Conservation (phyloP, 2,113 vertebrate species). For the Clinocottus analis region DNA sequence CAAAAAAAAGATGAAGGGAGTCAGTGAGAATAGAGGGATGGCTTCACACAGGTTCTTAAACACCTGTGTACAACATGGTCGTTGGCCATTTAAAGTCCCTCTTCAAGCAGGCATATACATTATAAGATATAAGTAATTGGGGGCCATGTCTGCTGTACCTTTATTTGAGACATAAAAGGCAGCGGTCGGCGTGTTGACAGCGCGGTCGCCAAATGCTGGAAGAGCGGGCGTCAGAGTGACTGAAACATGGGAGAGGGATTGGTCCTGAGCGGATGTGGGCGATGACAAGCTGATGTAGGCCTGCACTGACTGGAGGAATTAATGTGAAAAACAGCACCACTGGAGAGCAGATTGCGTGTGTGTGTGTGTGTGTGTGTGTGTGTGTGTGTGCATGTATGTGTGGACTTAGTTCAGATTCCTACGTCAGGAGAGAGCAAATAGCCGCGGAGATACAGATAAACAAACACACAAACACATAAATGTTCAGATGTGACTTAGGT, state of each 20-base stretch:
- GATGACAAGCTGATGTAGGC: conserved; percentile 71
- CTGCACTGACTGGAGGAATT: conserved; percentile 54
- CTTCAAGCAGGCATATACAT: conserved; percentile 28
- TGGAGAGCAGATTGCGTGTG: conserved; percentile 1
- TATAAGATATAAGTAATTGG: conserved; percentile 39
- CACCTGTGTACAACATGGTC: conserved; percentile 8
- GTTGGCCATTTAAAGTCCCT: conserved; percentile 21
- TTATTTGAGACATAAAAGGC: conserved; percentile 60
- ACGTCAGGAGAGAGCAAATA: conserved; percentile 34
- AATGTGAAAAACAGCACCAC: conserved; percentile 70
- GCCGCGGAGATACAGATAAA: conserved; percentile 17
- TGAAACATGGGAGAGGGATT: conserved; percentile 56
- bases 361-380: conserved; percentile 9
- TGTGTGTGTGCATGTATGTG: not conserved
- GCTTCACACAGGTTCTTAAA: conserved; percentile 15
- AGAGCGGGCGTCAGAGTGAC: conserved; percentile 62
- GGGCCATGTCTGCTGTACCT: conserved; percentile 47
- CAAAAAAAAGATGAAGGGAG: conserved; percentile 2
- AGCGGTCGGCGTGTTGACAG: conserved; percentile 29
- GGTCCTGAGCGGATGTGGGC: conserved; percentile 45
- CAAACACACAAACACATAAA: conserved; percentile 14
- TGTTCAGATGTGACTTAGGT: conserved; percentile 6
- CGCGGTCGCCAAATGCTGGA: conserved; percentile 31
- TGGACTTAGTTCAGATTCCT: conserved; percentile 31
- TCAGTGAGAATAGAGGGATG: not conserved